A percentile compares a stretch with the other conserved stretches of the same genome.
These are phyloP conservation scores for Solenopsis fugax DNA, from an alignment of 1,140 invertebrate species.

Conservation along the genomic window DNA sequence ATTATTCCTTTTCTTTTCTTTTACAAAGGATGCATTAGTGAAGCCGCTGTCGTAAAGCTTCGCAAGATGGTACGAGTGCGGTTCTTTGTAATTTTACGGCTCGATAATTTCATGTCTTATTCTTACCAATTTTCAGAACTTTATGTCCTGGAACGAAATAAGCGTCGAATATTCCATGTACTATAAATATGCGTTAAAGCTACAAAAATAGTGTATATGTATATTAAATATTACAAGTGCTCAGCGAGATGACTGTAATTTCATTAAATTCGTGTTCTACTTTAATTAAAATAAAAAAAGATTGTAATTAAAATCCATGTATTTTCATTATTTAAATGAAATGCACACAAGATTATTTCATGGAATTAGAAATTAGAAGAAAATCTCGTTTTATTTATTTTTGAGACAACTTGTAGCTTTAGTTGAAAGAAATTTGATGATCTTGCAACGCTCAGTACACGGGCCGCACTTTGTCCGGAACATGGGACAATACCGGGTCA, in stretches of 20 bases:
- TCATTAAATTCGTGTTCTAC: background rate
- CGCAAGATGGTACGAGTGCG: background rate
- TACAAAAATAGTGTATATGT: background rate
- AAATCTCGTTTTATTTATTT: background rate
- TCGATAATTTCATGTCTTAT: slow-evolving; percentile 49
- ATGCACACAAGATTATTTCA: background rate
- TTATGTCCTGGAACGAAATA: slow-evolving; percentile 24
- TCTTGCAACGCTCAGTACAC: background rate
- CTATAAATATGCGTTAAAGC: background rate
- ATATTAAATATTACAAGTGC: background rate
- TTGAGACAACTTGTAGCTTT: background rate
- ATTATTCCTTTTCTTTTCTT: background rate
- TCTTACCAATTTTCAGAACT: slow-evolving; percentile 23
- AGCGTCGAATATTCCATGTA: background rate
- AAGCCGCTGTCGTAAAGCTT: slow-evolving; percentile 1
- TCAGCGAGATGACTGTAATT: background rate
- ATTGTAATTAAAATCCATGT: background rate
- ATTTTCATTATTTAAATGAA: background rate
- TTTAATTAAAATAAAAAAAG: slow-evolving; percentile 6
- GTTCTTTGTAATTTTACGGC: slow-evolving; percentile 45
- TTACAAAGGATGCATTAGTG: background rate
- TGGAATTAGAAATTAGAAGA: background rate
- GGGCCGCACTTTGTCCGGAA: slow-evolving; percentile 27
- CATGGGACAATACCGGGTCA: slow-evolving; percentile 23
- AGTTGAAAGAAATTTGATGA: slow-evolving; percentile 35